These are phyloP conservation scores for Nothocercus julius DNA, from an alignment of 2,113 vertebrate genomes.

Conservation along the genomic window DNA sequence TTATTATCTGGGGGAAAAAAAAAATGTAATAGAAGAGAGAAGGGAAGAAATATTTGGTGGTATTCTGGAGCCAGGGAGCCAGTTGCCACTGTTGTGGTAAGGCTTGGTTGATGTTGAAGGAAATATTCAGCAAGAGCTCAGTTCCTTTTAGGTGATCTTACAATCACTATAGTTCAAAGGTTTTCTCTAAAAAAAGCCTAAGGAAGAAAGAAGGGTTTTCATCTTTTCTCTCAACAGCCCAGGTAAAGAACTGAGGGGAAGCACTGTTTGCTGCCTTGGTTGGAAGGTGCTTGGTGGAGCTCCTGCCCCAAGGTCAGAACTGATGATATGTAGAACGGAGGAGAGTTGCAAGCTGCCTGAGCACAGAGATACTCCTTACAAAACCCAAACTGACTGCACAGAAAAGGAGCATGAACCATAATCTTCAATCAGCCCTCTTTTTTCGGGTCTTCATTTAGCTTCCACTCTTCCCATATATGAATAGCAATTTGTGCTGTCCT, in stretches of 20 bases:
- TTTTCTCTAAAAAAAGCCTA: not conserved
- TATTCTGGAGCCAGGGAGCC: not conserved
- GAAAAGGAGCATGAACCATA: not conserved
- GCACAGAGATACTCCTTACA: not conserved
- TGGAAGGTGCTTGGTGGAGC: not conserved
- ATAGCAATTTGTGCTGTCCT: not conserved
- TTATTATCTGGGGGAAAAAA: not conserved
- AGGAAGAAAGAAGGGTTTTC: not conserved
- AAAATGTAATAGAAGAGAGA: not conserved
- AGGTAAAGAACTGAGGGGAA: not conserved
- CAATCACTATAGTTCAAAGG: not conserved
- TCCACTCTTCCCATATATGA: not conserved
- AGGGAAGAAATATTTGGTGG: not conserved
- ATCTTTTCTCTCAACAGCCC: not conserved
- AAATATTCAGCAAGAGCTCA: not conserved
- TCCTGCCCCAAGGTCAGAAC: rapidly evolving
- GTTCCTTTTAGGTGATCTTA: not conserved
- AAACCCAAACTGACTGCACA: not conserved
- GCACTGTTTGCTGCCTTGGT: rapidly evolving
- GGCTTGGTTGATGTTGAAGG: not conserved
- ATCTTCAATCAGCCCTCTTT: not conserved
- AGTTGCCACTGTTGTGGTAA: rapidly evolving
- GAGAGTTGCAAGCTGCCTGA: not conserved
- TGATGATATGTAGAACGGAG: not conserved
- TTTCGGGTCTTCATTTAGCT: not conserved